phyloP scores from a whole-genome alignment of 2,888 invertebrate species.

The Euphydryas editha region DNA sequence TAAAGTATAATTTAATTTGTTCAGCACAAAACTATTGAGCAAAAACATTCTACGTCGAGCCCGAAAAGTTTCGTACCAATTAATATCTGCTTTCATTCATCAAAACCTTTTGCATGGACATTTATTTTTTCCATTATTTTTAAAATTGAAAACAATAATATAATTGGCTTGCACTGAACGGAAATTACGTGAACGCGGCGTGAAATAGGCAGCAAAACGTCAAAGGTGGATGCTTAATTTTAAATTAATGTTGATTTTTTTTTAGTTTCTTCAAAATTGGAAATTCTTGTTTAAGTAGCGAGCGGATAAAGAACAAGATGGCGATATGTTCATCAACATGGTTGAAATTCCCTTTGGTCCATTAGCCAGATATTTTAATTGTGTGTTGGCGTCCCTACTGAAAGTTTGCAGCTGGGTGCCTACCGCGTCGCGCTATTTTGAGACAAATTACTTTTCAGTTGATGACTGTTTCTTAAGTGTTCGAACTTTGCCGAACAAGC shows the following conservation, averaged over 20 bases:
- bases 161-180: conserved; percentile 27
- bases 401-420: conserved; percentile 78
- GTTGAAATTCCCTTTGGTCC: conserved; percentile 75
- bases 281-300: conserved; percentile 49
- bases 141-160: conserved; percentile 26
- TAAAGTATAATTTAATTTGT: conserved; percentile 8
- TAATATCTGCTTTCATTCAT: conserved; percentile 45
- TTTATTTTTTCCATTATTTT: conserved; percentile 41
- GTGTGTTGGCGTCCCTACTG: conserved; percentile 68
- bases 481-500: conserved; percentile 37
- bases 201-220: conserved; percentile 42
- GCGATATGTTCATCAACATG: conserved; percentile 80
- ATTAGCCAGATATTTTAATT: conserved; percentile 83
- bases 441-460: conserved; percentile 78
- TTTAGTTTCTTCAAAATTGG: conserved; percentile 50
- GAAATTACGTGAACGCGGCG: conserved; percentile 12
- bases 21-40: conserved; percentile 10
- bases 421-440: conserved; percentile 76
- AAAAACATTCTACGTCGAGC: conserved; percentile 28
- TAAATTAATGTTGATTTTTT: conserved; percentile 58
- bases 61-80: conserved; percentile 40
- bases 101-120: conserved; percentile 43
- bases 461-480: conserved; percentile 62
- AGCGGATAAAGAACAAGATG: conserved; percentile 68
- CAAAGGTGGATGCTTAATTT: conserved; percentile 53